phyloP scores from a whole-genome alignment of 2,113 vertebrate genomes.

The Oxygymnocypris stewartii region DNA sequence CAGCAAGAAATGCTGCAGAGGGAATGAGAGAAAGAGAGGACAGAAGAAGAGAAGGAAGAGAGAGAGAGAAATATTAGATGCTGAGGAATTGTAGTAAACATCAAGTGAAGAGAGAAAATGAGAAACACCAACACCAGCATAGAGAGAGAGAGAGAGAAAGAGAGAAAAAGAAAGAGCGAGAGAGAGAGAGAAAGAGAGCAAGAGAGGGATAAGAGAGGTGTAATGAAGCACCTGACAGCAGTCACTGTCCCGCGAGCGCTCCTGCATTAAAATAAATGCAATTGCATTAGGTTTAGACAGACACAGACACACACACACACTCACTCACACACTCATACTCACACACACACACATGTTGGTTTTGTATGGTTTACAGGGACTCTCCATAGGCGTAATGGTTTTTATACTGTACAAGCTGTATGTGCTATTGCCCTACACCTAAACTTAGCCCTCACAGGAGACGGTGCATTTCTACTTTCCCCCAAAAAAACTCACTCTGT shows the following conservation, averaged over 20 bases:
- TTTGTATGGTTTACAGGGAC: no score
- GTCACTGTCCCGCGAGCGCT: slow-evolving; percentile 30
- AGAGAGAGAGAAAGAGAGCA: slow-evolving; percentile 46
- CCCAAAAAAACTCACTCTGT: no score
- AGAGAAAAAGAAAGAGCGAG: not conserved
- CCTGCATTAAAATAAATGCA: slow-evolving; percentile 29
- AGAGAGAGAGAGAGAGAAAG: slow-evolving; percentile 40
- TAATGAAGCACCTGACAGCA: slow-evolving; percentile 27
- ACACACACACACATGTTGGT: no score
- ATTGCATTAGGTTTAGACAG: not conserved
- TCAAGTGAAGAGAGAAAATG: not conserved
- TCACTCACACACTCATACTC: no score
- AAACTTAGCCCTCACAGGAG: no score
- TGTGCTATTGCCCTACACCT: no score
- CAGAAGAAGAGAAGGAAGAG: not conserved
- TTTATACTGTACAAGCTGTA: no score
- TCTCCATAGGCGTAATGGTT: no score
- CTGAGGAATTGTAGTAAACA: not conserved
- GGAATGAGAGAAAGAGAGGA: slow-evolving; percentile 35
- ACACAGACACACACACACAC: not conserved
- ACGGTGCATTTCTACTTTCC: no score
- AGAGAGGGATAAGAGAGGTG: slow-evolving; percentile 23
- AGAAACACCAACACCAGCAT: not conserved
- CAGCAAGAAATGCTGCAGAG: slow-evolving; percentile 72
- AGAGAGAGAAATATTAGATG: slow-evolving; percentile 20